phyloP scores from a whole-genome alignment of 2,797 vertebrate genomes.

The Sebastes oblongus region DNA sequence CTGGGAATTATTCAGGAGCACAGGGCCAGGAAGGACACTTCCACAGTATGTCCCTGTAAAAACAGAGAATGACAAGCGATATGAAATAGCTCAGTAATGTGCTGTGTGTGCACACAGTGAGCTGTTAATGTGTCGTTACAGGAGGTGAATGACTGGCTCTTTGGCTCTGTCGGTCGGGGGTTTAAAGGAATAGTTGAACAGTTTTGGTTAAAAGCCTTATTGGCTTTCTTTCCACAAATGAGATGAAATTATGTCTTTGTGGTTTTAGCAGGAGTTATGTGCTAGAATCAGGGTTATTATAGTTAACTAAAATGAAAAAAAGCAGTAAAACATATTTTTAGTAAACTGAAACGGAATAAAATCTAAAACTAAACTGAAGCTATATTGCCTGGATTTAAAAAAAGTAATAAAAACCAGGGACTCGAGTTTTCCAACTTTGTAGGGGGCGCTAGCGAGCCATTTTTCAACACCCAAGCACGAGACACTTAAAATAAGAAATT shows the following conservation, averaged over 20 bases:
- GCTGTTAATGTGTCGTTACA: neutral
- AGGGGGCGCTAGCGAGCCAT: too few species aligned
- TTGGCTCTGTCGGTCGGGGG: neutral
- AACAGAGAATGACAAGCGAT: neutral
- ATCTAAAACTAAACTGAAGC: too few species aligned
- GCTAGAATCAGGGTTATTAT: too few species aligned
- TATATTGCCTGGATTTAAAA: too few species aligned
- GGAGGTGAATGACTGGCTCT: neutral
- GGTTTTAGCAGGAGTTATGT: too few species aligned
- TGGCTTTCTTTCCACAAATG: neutral
- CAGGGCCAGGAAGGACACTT: constrained; percentile 54
- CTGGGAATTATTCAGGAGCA: constrained; percentile 80
- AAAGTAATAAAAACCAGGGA: too few species aligned
- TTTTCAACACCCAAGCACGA: too few species aligned
- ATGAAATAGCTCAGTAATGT: neutral
- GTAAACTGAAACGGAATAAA: too few species aligned
- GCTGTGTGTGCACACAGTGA: neutral
- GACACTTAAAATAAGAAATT: too few species aligned
- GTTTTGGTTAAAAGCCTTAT: neutral
- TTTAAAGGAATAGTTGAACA: neutral
- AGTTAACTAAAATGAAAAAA: too few species aligned
- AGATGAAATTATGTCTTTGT: neutral
- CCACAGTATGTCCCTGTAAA: constrained; percentile 86
- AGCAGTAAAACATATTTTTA: too few species aligned
- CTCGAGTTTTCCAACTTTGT: too few species aligned